Base-by-base conservation (phyloP, 2,888 invertebrate species). In the Drosophila prolongata region DNA sequence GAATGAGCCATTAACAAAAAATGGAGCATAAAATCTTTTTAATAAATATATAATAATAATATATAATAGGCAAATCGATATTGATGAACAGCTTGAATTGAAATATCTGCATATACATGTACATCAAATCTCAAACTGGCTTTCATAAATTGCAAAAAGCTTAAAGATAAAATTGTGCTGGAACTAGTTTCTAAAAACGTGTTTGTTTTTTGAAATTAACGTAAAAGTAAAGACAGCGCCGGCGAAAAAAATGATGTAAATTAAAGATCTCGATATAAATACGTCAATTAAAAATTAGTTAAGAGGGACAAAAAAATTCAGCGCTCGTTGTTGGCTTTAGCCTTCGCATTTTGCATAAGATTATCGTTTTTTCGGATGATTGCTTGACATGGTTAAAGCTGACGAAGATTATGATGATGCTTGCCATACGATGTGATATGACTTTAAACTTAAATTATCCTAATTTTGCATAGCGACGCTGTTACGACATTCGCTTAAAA, bases 161-260 rank as follows among this genome's bases (percentile, higher is more conserved):
- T 38, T 38, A 65, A 44, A 79, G 62, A 16, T 3, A 70, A 65
- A 67, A 82, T 79, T 75, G 75, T 73, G 75, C 59, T 47, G 35
- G 79, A 84, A 81, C 84, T 73, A 71, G 82, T 83, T 84, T 77
- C 52, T 55, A 27, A 8, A 78, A 82, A 84, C 82, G 62, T 79
- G 82, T 83, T 84, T 84, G 55, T 61, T 69, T 69, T 56, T 60
- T 37, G 59, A 64, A 56, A 64, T 44, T 44, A 64, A 43, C 50
- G 37, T 44, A 27, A 24, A 61, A 66, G 49, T 42, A 35, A 62
- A 34, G 49, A 49, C 59, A 35, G 6, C 59, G 6, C 14, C 27
- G 37, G 37, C 24, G 37, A 46, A 56, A 37, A 57, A 77, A 54
- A 66, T 71, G 72, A 65, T 84, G 81, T 84, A 84, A 82, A 81